Evolutionary conservation across 2,113 vertebrate genomes (phyloP), one percentile per base, ranked within the genome.

Genomic region (Procavia capensis): DNA sequence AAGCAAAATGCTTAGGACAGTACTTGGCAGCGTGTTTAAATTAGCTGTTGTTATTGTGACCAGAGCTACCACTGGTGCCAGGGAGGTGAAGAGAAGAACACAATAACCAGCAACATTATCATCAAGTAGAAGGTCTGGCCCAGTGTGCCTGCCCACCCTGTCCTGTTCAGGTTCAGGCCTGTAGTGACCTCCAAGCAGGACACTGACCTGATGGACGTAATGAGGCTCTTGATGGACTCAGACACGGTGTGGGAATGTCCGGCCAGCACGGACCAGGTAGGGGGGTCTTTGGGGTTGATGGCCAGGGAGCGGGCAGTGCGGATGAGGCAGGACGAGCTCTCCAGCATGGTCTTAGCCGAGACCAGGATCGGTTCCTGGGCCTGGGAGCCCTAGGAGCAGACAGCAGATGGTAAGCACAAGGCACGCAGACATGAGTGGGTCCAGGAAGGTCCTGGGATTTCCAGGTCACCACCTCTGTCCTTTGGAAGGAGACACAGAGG

Each of bases 191-290:
- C 50, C 9, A 0, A 43, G 88, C 8, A 43, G 27, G 80, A 84
- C 34, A 96, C 98, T 78, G 95, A 99, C 99, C 99, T 99, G 98
- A 99, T 99, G 75, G 99, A 99, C 1, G 99, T 99, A 97, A 99
- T 99, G 95, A 99, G 99, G 92, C 99, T 99, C 98, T 99, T 99
- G 97, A 99, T 99, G 91, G 99, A 99, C 98, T 99, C 99, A 0
- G 99, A 99, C 70, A 99, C 99, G 0, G 99, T 99, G 89, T 99
- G 99, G 6, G 99, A 99, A 97, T 99, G 99, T 2, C 99, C 99
- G 0, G 99, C 99, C 25, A 99, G 98, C n/a, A 99, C 98, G 27
- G 99, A 99, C 99, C 99, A 99, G 0, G 99, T 99, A 9, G 99
- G 99, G 0, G 99, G 99, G 96, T 99, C 99, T 98, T 99, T 99